Evolutionary conservation across 2,888 invertebrate species (phyloP).

Genomic region (Lycophotia porphyrea): DNA sequence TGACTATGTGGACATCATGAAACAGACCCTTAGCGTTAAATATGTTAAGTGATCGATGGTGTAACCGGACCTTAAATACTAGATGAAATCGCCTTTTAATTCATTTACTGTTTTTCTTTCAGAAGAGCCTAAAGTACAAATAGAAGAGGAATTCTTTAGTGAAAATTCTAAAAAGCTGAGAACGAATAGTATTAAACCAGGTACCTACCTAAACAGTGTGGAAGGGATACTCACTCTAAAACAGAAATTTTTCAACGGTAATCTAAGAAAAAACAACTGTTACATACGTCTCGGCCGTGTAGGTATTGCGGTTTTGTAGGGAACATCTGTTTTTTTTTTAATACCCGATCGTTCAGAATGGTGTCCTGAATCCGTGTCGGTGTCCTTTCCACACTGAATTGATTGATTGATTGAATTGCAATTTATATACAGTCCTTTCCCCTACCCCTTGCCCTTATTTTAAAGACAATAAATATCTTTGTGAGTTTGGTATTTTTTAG

Average conservation of each 20-base stretch:
- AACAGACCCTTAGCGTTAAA: background rate
- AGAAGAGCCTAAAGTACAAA: slow-evolving; percentile 88
- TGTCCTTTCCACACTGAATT: too few relatives aligned
- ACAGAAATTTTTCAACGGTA: too few relatives aligned
- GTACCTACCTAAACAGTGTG: slow-evolving; percentile 71
- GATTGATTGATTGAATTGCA: too few relatives aligned
- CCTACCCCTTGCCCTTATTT: background rate
- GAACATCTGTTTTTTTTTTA: too few relatives aligned
- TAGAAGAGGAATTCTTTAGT: slow-evolving; percentile 85
- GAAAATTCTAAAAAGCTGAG: slow-evolving; percentile 82
- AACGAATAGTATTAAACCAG: slow-evolving; percentile 83
- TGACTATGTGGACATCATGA: background rate
- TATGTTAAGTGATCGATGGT: background rate
- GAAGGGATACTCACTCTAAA: too few relatives aligned
- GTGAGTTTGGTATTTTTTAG: background rate
- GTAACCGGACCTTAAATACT: background rate
- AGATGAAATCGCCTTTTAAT: background rate
- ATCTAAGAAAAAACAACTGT: too few relatives aligned
- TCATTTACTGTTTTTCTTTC: slow-evolving; percentile 48
- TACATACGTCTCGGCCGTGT: too few relatives aligned
- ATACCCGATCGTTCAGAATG: too few relatives aligned
- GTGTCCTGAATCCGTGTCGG: too few relatives aligned
- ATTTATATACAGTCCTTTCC: background rate
- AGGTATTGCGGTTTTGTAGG: too few relatives aligned
- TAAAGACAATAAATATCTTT: background rate